Conservation (phyloP, 2,113 vertebrate genomes). For the Macrotus californicus region DNA sequence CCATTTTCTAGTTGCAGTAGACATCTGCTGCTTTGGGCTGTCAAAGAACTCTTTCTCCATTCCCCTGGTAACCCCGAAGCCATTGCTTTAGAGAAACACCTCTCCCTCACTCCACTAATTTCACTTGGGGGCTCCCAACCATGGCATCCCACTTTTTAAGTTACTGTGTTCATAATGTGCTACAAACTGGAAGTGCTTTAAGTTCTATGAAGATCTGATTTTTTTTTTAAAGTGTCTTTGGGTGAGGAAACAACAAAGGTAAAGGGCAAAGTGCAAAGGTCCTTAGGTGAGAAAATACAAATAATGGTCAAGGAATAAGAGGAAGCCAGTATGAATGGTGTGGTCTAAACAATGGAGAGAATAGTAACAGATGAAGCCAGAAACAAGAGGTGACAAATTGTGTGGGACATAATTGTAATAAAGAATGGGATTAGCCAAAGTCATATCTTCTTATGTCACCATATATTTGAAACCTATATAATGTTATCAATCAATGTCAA, state of each 20-base stretch:
- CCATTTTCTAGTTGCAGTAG: neutral
- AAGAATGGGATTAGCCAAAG: neutral
- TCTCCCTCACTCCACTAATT: neutral
- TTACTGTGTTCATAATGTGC: neutral
- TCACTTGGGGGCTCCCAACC: neutral
- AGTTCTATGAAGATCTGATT: neutral
- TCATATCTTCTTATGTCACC: neutral
- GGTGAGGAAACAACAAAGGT: neutral
- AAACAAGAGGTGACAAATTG: neutral
- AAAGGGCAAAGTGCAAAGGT: neutral
- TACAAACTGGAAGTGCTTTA: neutral
- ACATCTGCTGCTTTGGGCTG: neutral
- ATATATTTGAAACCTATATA: neutral
- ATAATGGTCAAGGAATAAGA: neutral
- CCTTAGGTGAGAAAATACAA: neutral
- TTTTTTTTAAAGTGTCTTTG: neutral
- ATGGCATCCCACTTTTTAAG: neutral
- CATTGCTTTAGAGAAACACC: neutral
- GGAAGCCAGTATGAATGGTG: neutral
- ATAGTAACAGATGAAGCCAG: neutral
- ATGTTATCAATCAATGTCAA: neutral
- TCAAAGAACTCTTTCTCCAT: neutral
- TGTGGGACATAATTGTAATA: too few relatives aligned
- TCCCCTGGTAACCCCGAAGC: neutral
- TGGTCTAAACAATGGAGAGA: neutral